Conservation (phyloP, 2,797 vertebrate species). For the Ambastaia sidthimunki region DNA sequence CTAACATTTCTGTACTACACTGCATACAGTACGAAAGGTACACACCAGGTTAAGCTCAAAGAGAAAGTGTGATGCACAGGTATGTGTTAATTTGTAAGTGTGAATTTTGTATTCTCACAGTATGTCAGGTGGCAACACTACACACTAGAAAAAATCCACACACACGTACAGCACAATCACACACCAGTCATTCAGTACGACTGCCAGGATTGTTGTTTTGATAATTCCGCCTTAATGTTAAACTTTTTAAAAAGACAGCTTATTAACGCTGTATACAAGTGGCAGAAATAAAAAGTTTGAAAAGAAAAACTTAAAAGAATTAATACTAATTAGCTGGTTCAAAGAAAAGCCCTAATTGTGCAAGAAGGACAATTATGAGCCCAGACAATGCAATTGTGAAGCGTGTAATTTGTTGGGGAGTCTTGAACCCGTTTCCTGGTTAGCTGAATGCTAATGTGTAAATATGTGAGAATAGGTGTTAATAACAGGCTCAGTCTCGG, state of each 20-base stretch:
- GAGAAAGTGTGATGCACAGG: neutral
- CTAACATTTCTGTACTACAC: neutral
- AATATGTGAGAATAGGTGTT: slow-evolving; percentile 45
- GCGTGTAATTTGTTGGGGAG: slow-evolving; percentile 56
- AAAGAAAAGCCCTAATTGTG: slow-evolving; percentile 41
- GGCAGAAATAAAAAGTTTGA: neutral
- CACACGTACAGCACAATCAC: neutral
- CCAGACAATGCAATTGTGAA: slow-evolving; percentile 55
- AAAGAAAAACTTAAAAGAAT: slow-evolving; percentile 19
- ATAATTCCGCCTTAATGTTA: neutral
- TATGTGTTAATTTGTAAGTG: slow-evolving; percentile 30
- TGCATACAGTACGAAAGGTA: neutral
- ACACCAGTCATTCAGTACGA: neutral
- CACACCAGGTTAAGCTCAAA: too few species aligned
- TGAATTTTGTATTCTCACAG: slow-evolving; percentile 14
- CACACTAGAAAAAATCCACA: neutral
- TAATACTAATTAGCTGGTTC: slow-evolving; percentile 33
- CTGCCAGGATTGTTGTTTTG: slow-evolving; percentile 1
- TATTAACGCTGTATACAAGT: neutral
- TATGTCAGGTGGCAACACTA: neutral
- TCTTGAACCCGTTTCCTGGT: slow-evolving; percentile 31
- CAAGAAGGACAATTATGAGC: slow-evolving; percentile 52
- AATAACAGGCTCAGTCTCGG: slow-evolving; percentile 14
- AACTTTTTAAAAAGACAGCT: neutral
- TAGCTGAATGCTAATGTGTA: slow-evolving; percentile 41